These are phyloP conservation scores for Eristalis pertinax DNA, from an alignment of 2,888 invertebrate species.

Conservation along the genomic window DNA sequence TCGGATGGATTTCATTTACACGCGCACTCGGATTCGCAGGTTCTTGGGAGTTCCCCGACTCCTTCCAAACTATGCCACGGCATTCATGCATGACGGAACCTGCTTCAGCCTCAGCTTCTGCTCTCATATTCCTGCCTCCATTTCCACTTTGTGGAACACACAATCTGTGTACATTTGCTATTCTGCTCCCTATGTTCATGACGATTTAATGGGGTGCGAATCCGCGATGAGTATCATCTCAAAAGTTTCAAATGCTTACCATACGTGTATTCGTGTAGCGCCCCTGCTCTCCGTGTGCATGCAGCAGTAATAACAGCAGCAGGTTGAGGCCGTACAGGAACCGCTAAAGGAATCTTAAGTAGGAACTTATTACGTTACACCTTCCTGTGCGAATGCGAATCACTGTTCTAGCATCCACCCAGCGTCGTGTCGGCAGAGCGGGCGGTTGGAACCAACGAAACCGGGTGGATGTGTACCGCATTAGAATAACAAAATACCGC, in stretches of 20 bases:
- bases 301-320: constrained; percentile 23
- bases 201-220: constrained; percentile 72
- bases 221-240: constrained; percentile 71
- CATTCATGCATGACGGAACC: constrained; percentile 66
- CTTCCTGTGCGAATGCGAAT: constrained; percentile 55
- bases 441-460: neutral
- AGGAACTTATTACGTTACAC: constrained; percentile 65
- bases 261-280: neutral
- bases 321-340: constrained; percentile 51
- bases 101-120: constrained; percentile 6
- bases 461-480: constrained; percentile 33
- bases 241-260: constrained; percentile 59
- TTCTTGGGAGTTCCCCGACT: constrained; percentile 40
- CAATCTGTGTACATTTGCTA: constrained; percentile 68
- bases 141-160: constrained; percentile 61
- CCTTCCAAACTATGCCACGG: constrained; percentile 36
- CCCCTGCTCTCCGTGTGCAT: neutral
- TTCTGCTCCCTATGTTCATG: constrained; percentile 62
- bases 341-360: constrained; percentile 66
- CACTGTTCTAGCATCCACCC: constrained; percentile 37
- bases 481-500: constrained; percentile 64
- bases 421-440: neutral
- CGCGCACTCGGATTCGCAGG: constrained; percentile 52
- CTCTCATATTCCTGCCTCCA: neutral
- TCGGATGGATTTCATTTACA: constrained; percentile 56